These are phyloP conservation scores for Oligia strigilis DNA, from an alignment of 2,888 invertebrate genomes.

Conservation along the genomic window DNA sequence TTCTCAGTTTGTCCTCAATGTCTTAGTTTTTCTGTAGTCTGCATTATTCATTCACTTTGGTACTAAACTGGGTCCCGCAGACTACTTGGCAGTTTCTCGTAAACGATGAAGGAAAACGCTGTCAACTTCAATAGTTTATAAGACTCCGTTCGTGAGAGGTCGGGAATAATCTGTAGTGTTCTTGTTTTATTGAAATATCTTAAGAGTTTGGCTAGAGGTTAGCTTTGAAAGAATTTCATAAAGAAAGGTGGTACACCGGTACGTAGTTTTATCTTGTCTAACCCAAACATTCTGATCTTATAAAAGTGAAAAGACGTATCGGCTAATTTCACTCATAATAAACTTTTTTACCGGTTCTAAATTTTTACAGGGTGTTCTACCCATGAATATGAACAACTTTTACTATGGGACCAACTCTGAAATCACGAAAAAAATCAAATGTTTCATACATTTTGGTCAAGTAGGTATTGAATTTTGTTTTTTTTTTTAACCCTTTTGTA, in stretches of 20 bases:
- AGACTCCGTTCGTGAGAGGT: conserved; percentile 46
- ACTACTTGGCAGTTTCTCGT: conserved; percentile 49
- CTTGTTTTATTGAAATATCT: conserved; percentile 51
- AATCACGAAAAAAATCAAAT: too few species aligned
- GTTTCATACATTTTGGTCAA: too few species aligned
- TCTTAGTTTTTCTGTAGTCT: conserved; percentile 49
- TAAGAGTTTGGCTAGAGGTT: not conserved
- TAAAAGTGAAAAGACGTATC: not conserved
- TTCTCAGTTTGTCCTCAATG: conserved; percentile 33
- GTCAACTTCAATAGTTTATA: conserved; percentile 63
- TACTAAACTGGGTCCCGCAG: conserved; percentile 49
- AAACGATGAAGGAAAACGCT: conserved; percentile 59
- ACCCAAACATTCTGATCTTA: not conserved
- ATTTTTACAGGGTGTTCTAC: too few species aligned
- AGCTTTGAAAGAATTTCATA: not conserved
- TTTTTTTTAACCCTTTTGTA: too few species aligned
- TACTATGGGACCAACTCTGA: too few species aligned
- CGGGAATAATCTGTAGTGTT: conserved; percentile 51
- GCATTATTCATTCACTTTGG: conserved; percentile 60
- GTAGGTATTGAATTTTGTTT: too few species aligned
- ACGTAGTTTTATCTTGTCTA: not conserved
- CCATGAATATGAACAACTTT: too few species aligned
- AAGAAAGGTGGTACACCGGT: not conserved
- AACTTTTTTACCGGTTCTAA: too few species aligned
- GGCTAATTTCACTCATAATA: too few species aligned